Evolutionary conservation across 2,888 invertebrate species (phyloP), one percentile per base, ranked within the genome.

Genomic region (Chaitophorus viminalis): DNA sequence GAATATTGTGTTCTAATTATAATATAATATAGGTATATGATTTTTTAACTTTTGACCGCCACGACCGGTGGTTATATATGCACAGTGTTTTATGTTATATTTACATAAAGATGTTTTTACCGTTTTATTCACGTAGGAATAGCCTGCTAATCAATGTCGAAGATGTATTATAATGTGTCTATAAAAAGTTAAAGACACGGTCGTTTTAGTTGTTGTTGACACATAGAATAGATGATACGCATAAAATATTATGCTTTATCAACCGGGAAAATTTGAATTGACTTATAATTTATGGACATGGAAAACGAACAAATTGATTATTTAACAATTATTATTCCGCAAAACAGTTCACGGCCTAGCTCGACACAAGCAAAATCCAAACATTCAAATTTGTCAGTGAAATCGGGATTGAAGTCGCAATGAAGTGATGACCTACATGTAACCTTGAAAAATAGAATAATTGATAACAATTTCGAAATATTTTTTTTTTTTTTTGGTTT

Each of bases 361-460:
- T 18, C 17, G 54, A 39, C 39, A 39, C 21, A 11, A 17, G 29
- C 29, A 4, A 70, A 70, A n/a, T 65, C n/a, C 9, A 65, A 11
- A 25, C 11, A n/a, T 65, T 65, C 8, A n/a, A 29, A 70, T 70
- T 3, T 11, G 70, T 3, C 17, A 4, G 29, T 14, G 70, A 29
- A 29, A 29, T 29, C 70, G 70, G 70, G 14, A 70, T 70, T 3
- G 70, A 11, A 70, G 29, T 70, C 11, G 17, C 31, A 31, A 31
- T 11, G 4, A 2, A 70, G 29, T 11, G 31, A 76, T 82, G 82
- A 82, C 82, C 70, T 82, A 70, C 33, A 82, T 70, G 17, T 70
- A 46, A 82, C 82, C 82, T 82, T 82, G 82, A 33, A 70, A 31
- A 14, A 70, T 70, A 82, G 39, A 68, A n/a, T n/a, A n/a, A 29